Evolutionary conservation across 2,888 invertebrate genomes (phyloP).

Genomic region (Parnassius glacialis): DNA sequence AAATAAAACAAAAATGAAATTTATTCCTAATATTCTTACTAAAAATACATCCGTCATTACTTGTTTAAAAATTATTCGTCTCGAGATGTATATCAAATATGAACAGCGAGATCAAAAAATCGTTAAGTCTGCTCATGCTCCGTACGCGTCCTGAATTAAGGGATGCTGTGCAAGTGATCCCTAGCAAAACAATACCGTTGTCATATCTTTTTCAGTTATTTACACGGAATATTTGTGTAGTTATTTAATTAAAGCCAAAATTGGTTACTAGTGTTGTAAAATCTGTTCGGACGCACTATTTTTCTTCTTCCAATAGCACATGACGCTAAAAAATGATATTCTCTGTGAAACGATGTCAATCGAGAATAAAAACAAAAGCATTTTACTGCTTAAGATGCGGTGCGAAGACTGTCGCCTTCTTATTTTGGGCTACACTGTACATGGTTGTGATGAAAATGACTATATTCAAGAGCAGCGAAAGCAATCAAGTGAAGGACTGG

Average conservation of each 20-base stretch:
- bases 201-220: conserved; percentile 30
- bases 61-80: conserved; percentile 8
- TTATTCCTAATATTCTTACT: too few species aligned
- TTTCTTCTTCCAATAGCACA: conserved; percentile 39
- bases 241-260: background rate
- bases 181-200: conserved; percentile 29
- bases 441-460: conserved; percentile 75
- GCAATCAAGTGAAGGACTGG: conserved; percentile 60
- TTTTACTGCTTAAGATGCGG: conserved; percentile 68
- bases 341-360: conserved; percentile 57
- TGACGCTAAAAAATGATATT: conserved; percentile 61
- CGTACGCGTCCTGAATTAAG: conserved; percentile 45
- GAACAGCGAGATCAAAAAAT: conserved; percentile 57
- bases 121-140: conserved; percentile 77
- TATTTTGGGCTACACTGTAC: conserved; percentile 73
- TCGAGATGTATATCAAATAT: conserved; percentile 41
- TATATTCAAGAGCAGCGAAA: conserved; percentile 66
- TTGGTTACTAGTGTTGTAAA: conserved; percentile 3
- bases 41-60: too few species aligned
- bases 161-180: conserved; percentile 57
- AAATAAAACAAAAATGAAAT: too few species aligned
- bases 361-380: conserved; percentile 57
- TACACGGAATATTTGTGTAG: conserved; percentile 9
- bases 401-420: conserved; percentile 69
- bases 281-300: background rate